Evolutionary conservation across 1,140 invertebrate genomes (phyloP).

Genomic region (Bombus sibiricus): DNA sequence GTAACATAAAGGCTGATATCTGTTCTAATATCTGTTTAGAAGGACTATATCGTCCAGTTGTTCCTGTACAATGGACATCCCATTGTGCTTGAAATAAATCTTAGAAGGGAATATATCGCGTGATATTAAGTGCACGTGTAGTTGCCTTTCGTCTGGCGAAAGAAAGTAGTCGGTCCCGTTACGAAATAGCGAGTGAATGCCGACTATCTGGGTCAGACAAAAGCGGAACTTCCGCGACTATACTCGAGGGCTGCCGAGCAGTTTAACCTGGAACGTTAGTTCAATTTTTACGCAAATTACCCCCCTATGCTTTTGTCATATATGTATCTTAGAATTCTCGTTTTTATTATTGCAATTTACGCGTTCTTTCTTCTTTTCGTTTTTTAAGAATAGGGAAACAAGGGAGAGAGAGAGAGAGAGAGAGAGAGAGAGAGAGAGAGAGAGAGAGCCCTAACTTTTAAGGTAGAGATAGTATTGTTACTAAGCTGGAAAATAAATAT

Average conservation of each 20-base stretch:
- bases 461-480: no score
- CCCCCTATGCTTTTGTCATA: neutral
- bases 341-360: neutral
- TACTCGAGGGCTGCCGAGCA: slow-evolving; percentile 32
- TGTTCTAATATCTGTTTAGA: neutral
- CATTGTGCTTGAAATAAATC: neutral
- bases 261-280: slow-evolving; percentile 18
- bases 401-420: no score
- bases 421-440: no score
- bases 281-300: slow-evolving; percentile 12
- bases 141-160: slow-evolving; percentile 61
- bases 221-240: slow-evolving; percentile 77
- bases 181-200: slow-evolving; percentile 82
- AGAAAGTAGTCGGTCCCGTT: slow-evolving; percentile 82
- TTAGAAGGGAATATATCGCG: slow-evolving; percentile 10
- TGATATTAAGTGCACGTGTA: slow-evolving; percentile 41
- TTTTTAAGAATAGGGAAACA: no score
- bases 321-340: no score
- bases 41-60: neutral
- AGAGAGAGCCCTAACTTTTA: no score
- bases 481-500: no score
- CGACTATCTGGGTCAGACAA: slow-evolving; percentile 79
- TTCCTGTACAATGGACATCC: neutral
- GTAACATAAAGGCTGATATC: no score
- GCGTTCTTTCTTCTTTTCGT: neutral